Evolutionary conservation across 2,113 vertebrate genomes (phyloP).

Genomic region (Dasypus novemcinctus): DNA sequence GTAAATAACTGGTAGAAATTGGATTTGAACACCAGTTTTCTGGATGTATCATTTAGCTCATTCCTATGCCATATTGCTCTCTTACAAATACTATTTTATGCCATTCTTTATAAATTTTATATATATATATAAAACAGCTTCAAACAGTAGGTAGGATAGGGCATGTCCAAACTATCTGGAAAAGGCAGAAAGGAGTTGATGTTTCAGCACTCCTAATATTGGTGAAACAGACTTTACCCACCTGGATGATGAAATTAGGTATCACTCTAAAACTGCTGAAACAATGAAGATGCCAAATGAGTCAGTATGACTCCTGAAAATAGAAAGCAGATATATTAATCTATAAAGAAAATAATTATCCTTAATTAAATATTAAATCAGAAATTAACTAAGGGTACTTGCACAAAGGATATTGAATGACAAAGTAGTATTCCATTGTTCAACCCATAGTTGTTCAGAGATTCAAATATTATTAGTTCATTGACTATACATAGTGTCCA

Average conservation of each 20-base stretch:
- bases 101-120: not conserved
- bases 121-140: slow-evolving; percentile 9
- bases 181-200: slow-evolving; percentile 43
- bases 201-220: slow-evolving; percentile 35
- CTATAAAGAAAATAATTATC: slow-evolving; percentile 21
- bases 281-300: slow-evolving; percentile 28
- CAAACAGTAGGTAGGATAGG: not conserved
- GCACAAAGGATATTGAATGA: not conserved
- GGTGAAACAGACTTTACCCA: slow-evolving; percentile 45
- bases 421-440: not conserved
- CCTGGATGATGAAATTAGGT: slow-evolving; percentile 51
- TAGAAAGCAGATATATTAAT: slow-evolving; percentile 49
- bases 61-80: not conserved
- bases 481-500: not conserved
- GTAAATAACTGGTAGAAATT: not conserved
- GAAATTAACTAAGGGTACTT: not conserved
- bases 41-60: not conserved
- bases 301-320: slow-evolving; percentile 57
- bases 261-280: slow-evolving; percentile 25
- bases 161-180: slow-evolving; percentile 15
- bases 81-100: not conserved
- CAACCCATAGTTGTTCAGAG: not conserved
- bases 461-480: not conserved
- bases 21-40: not conserved
- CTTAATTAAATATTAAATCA: slow-evolving; percentile 10